Evolutionary conservation across 2,888 invertebrate species (phyloP), one percentile per base, ranked within the genome.

Genomic region (Pandemis corylana): DNA sequence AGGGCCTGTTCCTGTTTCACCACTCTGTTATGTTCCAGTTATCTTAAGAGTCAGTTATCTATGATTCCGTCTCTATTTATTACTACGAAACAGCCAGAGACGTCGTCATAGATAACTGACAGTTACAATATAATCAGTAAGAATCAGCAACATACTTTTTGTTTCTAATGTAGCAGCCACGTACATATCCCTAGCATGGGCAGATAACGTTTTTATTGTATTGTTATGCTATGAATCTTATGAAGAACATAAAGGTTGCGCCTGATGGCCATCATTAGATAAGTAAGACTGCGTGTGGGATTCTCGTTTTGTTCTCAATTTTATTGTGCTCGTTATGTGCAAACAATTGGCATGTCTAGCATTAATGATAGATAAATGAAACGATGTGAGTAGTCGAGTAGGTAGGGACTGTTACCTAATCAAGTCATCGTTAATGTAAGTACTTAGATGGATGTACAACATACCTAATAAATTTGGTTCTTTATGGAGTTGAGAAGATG

Each of bases 221-320:
- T 69, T 73, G 64, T 73, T 73, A 56, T 56, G 9, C 20, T 56
- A 73, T 36, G 28, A 36, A 36, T 36, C 28, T 36, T 36, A 36
- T 64, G 49, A 65, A 49, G 63, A 68, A 73, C 46, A 73, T 59
- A 69, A 73, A 69, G 49, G 20, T 68, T 69, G 64, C 53, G 49
- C 56, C n/a, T 73, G 68, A 69, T 59, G 44, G 20, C 20, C 46
- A 46, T 73, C 68, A 49, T 73, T 73, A 36, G 28, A 36, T 36
- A 73, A 53, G 46, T 7, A 13, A 49, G 56, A n/a, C 68, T 73
- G 72, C 73, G 73, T 73, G 65, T 20, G 49, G 61, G 71, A 66
- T 67, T 51, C 20, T 65, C 28, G 59, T 59, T 59, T 59, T 59
- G 59, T 28, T 36, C 59, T 28, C 41, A 36, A 9, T 36, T 62